Base-by-base conservation (phyloP, 2,888 invertebrate species). In the Aphodius sticticus region DNA sequence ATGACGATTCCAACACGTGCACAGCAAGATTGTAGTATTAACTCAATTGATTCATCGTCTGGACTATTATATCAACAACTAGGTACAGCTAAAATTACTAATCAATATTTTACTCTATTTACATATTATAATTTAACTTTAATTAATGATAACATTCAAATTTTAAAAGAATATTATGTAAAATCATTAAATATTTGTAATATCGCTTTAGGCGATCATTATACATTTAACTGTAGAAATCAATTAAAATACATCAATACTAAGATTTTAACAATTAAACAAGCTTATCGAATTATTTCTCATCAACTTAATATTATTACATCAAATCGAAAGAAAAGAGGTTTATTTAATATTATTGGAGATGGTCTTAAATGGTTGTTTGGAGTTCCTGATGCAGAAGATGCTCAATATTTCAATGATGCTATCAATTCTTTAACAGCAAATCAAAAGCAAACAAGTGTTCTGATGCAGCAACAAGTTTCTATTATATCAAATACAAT, bases 281-380 rank as follows among this genome's bases (percentile, higher is more conserved):
- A 76, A 76, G 26, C 69, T 14, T 76, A 76, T 53, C 38, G 76
- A 7, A 76, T 69, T 38, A 69, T 76, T 4, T 6, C 76, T 3
- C 76, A 53, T 16, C 53, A 76, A n/a, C 12, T 53, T 15, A 53
- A 53, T 76, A 3, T 76, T 26, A 26, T 26, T 26, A 26, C 26
- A 3, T 26, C 26, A 3, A 26, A 26, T 26, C 26, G 26, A 14
- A 77, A 77, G 69, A 79, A 76, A 72, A 76, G 79, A 15, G 79
- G 81, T 14, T 12, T 79, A 37, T 37, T 81, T 1, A 74, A 81
- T 71, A 78, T 78, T 9, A 76, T 78, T 9, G 78, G 78, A 7
- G 69, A 76, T 16, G 81, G 76, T 15, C n/a, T 81, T 6, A 81
- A 81, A 76, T 81, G 79, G 77, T 16, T 77, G 69, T 80, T 80